Evolutionary conservation across 1,140 invertebrate species (phyloP).

Genomic region (Diuraphis noxia): DNA sequence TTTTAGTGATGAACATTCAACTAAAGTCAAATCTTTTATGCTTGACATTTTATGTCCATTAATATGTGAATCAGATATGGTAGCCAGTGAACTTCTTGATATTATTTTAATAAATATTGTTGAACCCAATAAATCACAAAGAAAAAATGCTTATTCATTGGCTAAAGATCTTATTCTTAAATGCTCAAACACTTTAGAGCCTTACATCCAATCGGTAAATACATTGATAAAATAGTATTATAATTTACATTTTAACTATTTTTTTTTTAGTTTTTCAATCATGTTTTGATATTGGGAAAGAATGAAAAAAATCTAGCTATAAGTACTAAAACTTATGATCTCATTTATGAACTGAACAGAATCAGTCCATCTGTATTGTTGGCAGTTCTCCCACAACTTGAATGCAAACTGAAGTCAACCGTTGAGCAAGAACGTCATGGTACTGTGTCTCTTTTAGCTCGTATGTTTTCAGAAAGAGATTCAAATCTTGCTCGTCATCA

Average conservation of each 20-base stretch:
- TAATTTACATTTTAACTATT: not conserved
- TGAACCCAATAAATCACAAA: slow-evolving; percentile 90
- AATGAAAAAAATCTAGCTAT: slow-evolving; percentile 80
- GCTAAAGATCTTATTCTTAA: slow-evolving; percentile 90
- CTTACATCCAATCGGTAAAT: slow-evolving; percentile 89
- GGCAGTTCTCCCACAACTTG: slow-evolving; percentile 89
- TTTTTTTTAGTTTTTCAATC: slow-evolving; percentile 85
- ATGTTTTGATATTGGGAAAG: slow-evolving; percentile 88
- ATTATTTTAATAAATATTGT: slow-evolving; percentile 94
- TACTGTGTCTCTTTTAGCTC: slow-evolving; percentile 86
- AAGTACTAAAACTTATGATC: slow-evolving; percentile 86
- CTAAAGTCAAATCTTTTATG: slow-evolving; percentile 95
- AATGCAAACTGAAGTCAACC: slow-evolving; percentile 80
- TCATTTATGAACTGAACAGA: slow-evolving; percentile 95
- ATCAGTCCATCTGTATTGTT: slow-evolving; percentile 87
- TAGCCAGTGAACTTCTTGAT: slow-evolving; percentile 91
- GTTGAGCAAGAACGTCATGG: slow-evolving; percentile 65
- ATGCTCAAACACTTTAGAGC: slow-evolving; percentile 87
- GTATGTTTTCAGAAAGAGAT: slow-evolving; percentile 96
- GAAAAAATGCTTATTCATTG: slow-evolving; percentile 85
- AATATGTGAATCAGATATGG: slow-evolving; percentile 92
- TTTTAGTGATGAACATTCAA: slow-evolving; percentile 89
- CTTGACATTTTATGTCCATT: slow-evolving; percentile 91
- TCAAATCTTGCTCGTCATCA: slow-evolving; percentile 87
- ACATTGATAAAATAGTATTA: not conserved